Conservation (phyloP, 2,113 vertebrate genomes). For the Campylomormyrus numenius region DNA sequence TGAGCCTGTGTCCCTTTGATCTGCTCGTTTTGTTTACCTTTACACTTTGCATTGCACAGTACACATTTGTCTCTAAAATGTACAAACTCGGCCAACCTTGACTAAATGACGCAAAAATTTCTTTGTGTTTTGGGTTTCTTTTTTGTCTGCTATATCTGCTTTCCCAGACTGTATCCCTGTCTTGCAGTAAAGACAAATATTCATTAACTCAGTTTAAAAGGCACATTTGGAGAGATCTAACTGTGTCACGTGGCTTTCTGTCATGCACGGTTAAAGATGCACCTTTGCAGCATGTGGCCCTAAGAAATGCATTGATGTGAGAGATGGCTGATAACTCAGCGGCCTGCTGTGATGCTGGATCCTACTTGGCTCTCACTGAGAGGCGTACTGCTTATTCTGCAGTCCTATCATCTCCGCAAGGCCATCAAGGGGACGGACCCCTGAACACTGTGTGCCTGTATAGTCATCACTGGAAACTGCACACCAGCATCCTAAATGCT, state of each 20-base stretch:
- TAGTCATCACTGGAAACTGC: not conserved
- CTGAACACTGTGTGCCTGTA: not conserved
- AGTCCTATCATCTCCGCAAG: not conserved
- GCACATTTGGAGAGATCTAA: not conserved
- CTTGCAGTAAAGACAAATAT: constrained; percentile 1
- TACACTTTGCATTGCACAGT: not conserved
- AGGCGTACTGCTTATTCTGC: not conserved
- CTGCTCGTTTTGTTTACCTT: not conserved
- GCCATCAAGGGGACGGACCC: not conserved
- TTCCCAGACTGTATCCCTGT: constrained; percentile 13
- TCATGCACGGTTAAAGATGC: not conserved
- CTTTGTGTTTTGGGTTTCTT: not conserved
- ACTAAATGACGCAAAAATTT: not conserved
- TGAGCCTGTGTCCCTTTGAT: not conserved
- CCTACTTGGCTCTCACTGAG: not conserved
- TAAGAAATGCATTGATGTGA: not conserved
- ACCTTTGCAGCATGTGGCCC: not conserved
- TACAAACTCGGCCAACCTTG: not conserved
- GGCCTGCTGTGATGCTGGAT: not conserved
- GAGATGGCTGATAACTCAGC: not conserved
- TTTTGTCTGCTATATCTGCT: not conserved
- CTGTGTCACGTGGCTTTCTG: not conserved
- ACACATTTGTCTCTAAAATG: not conserved
- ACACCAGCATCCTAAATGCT: not conserved
- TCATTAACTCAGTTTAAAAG: not conserved